A percentile compares a stretch with the other conserved stretches of the same genome.
phyloP scores from a whole-genome alignment of 2,797 vertebrate genomes.

The Ctenopoma kingsleyae region DNA sequence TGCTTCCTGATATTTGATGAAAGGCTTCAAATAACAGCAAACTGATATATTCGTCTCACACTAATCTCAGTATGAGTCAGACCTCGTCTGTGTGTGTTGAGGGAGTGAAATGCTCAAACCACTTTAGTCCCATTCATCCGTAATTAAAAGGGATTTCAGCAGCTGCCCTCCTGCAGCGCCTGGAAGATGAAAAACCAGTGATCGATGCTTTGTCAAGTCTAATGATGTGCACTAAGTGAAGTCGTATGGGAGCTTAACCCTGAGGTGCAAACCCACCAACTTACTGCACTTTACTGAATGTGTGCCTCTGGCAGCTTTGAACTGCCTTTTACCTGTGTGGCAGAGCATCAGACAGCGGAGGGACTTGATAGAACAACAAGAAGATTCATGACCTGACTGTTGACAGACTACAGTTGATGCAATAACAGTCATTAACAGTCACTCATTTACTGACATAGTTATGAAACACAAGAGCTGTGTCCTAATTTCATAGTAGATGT shows the following conservation, averaged over 20 bases:
- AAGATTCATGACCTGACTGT: not conserved
- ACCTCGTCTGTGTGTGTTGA: slow-evolving; percentile 1
- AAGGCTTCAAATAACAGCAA: not conserved
- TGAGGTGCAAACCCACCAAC: slow-evolving; percentile 6
- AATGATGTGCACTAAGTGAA: slow-evolving; percentile 25
- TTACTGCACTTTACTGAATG: not conserved
- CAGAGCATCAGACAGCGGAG: not conserved
- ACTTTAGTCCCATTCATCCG: slow-evolving; percentile 32
- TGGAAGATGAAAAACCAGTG: slow-evolving; percentile 3
- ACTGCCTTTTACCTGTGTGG: not conserved
- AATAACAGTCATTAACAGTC: too few relatives aligned
- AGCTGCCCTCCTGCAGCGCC: slow-evolving; percentile 35
- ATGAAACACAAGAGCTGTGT: not conserved
- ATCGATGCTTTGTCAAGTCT: slow-evolving; percentile 32
- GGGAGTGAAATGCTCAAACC: not conserved
- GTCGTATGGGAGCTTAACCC: slow-evolving; percentile 18
- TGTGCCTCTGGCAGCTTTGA: not conserved
- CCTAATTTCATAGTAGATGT: too few relatives aligned
- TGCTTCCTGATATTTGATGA: slow-evolving; percentile 18
- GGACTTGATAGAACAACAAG: not conserved
- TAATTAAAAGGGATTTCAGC: slow-evolving; percentile 38
- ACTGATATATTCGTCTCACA: not conserved
- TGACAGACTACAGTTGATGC: too few relatives aligned
- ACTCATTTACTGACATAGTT: too few relatives aligned
- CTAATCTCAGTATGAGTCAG: slow-evolving; percentile 8